Base-by-base conservation (phyloP, 2,113 vertebrate genomes). In the Synodontis membranacea region DNA sequence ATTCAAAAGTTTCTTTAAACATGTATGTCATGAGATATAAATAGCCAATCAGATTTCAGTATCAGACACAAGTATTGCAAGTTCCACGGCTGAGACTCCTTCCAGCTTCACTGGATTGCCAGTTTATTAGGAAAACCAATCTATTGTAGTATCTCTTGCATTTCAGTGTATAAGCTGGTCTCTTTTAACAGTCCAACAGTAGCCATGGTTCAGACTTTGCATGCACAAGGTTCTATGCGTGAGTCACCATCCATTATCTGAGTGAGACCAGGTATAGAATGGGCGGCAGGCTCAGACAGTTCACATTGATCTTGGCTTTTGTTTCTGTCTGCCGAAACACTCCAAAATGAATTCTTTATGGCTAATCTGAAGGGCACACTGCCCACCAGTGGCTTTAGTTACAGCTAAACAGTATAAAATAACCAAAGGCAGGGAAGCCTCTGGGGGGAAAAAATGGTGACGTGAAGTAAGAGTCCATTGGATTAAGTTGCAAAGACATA, bases 291-390 rank as follows among this genome's bases (percentile, higher is more conserved):
- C 83, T 72, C 90, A 87, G 87, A 91, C 79, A 70, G 42, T 66
- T 84, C 89, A 89, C 66, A 90, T 91, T 89, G 86, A 90, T 89
- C 25, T 91, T 93, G 91, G 91, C 87, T 42, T 52, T 64, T 60
- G 52, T 83, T n/a, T 64, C 23, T 34, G 82, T 74, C 83, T 83
- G 86, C 88, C 60, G 62, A 84, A 37, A 88, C 25, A 23, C 84
- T 91, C 75, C 86, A 91, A 91, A 85, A 66, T 80, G 87, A 91
- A 86, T 87, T 68, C 83, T 86, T 88, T 83, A 56, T 52, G 86
- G 89, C 87, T 91, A 91, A 89, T 83, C 39, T 74, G 34, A 83
- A 86, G 66, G 84, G 75, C 54, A 37, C 62, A 44, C 28, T 72
- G 48, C 78, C 76, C 76, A 58, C 37, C 48, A n/a, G 46, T 85